phyloP scores from a whole-genome alignment of 2,888 invertebrate species.

The Andrena flavipes region DNA sequence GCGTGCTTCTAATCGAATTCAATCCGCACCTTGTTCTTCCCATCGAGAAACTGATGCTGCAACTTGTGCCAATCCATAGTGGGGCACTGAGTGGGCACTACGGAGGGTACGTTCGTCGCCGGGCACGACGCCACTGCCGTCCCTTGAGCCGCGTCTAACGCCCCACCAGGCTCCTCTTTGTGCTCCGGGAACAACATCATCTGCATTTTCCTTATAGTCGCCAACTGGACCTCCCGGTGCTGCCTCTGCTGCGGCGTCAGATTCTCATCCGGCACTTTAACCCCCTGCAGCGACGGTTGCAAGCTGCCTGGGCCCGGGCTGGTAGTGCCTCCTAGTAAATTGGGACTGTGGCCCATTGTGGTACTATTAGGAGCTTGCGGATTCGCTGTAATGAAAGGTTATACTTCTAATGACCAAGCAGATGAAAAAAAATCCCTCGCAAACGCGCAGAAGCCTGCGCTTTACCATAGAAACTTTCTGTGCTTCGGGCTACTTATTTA shows the following conservation, averaged over 20 bases:
- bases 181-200: constrained; percentile 96
- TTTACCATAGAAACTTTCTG: background rate
- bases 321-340: constrained; percentile 83
- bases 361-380: constrained; percentile 81
- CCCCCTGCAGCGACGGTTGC: constrained; percentile 89
- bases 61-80: constrained; percentile 96
- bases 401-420: constrained; percentile 33
- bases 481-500: background rate
- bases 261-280: constrained; percentile 98
- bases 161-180: constrained; percentile 78
- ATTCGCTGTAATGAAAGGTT: constrained; percentile 75
- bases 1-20: background rate
- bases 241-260: constrained; percentile 98
- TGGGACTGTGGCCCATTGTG: constrained; percentile 83
- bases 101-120: constrained; percentile 79
- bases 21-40: constrained; percentile 87
- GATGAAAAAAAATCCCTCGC: constrained; percentile 13
- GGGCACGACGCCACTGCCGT: constrained; percentile 79
- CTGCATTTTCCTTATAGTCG: constrained; percentile 96
- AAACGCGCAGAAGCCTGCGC: background rate
- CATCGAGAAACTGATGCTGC: constrained; percentile 94
- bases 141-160: constrained; percentile 82
- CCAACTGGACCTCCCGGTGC: constrained; percentile 96
- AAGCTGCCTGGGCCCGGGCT: constrained; percentile 87
- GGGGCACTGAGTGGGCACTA: constrained; percentile 80